A percentile compares a stretch with the other conserved stretches of the same genome.
phyloP scores from a whole-genome alignment of 2,113 vertebrate species.

The Xiphophorus couchianus region DNA sequence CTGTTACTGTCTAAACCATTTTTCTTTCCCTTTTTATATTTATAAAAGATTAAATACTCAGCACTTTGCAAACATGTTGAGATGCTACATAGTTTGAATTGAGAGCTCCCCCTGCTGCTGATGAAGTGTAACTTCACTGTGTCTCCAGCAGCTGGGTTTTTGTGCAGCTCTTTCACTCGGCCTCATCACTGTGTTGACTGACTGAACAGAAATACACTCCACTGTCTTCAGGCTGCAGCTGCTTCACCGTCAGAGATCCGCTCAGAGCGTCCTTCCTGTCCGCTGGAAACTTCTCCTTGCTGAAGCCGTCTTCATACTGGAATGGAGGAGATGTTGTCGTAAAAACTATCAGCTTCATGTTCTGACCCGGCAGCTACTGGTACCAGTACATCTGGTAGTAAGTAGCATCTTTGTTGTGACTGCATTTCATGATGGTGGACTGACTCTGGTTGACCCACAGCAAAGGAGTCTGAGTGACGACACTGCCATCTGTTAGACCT shows the following conservation, averaged over 20 bases:
- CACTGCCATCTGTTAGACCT: conserved; percentile 8
- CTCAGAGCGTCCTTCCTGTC: neutral
- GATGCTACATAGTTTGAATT: too few species aligned
- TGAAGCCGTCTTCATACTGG: conserved; percentile 1
- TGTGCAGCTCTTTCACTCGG: conserved; percentile 6
- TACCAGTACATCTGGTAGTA: conserved; percentile 71
- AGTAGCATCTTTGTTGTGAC: neutral
- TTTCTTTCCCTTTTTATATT: too few species aligned
- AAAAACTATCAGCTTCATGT: conserved; percentile 50
- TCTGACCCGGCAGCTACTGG: conserved; percentile 56
- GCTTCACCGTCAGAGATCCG: conserved; percentile 35
- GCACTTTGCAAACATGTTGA: too few species aligned
- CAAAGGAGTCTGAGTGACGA: conserved; percentile 6
- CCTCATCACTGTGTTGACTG: conserved; percentile 29
- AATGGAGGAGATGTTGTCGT: neutral
- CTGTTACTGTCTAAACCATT: too few species aligned
- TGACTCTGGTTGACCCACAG: neutral
- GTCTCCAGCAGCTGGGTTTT: neutral
- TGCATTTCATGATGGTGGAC: conserved; percentile 36
- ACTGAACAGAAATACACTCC: conserved; percentile 55
- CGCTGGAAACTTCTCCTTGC: conserved; percentile 15
- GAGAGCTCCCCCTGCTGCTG: too few species aligned
- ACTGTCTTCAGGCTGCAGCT: conserved; percentile 17
- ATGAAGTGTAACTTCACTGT: too few species aligned
- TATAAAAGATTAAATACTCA: too few species aligned